Base-by-base conservation (phyloP, 2,797 vertebrate genomes). In the Lacerta agilis region DNA sequence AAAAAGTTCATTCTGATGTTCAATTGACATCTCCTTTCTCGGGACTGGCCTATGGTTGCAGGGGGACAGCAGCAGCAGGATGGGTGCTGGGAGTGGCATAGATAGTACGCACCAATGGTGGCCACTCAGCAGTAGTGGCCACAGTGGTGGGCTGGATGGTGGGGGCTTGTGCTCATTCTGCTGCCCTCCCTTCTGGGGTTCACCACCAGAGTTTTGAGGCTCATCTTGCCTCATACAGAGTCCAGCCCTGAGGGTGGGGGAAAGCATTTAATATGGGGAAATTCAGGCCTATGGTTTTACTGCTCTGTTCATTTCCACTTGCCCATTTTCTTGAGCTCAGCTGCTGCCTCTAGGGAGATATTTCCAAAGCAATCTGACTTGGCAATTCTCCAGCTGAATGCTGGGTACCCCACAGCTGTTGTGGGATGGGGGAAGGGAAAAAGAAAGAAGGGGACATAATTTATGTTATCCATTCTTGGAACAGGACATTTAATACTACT, bases 381-480 rank as follows among this genome's bases (percentile, higher is more conserved):
- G 82, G 67, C 77, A 80, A 49, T 36, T 69, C n/a, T 88, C 67
- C 77, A 80, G 55, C 20, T 69, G 80, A 43, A 49, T 67, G 25
- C 77, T 75, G 41, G n/a, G 49, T 80, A 85, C n/a, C 38, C 41
- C 76, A 79, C 77, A 88, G 82, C 67, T 88, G 67, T 43, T 80
- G 43, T 55, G 33, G 58, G 49, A 80, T 20, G 33, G 38, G 11
- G 18, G 36, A 36, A 13, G 18, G 49, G 61, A 4, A 23, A 67
- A 13, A 43, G 67, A 64, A 67, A 73, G 36, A 73, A 72, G 20
- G 73, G 33, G 49, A 84, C 79, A 88, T 55, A 38, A 77, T 55
- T 41, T 71, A 5, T 64, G n/a, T 58, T 64, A 75, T 66, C 20
- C 13, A 27, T 80, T 80, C 79, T 58, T 85, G 29, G 55, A 85